Evolutionary conservation across 92 coral and sea anemone species (phyloP), one percentile per base, ranked within the genome.

Genomic region (Plumapathes pennacea): DNA sequence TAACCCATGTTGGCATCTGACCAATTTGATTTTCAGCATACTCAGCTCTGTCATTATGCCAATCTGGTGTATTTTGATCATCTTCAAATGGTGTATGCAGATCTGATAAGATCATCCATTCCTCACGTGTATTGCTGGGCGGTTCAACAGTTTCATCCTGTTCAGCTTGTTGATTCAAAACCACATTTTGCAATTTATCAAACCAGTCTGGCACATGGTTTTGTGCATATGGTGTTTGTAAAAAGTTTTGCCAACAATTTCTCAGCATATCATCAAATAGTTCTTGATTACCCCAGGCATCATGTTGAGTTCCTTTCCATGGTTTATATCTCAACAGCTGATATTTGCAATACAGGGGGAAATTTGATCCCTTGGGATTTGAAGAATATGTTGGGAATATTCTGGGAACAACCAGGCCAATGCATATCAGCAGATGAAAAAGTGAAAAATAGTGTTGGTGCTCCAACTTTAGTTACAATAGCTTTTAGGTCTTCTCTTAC

Each of bases 351-450:
- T 57, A 57, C 23, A 59, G 51, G 46, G 49, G 22, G 17, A 59
- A 59, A 43, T 59, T 59, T 38, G 58, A 62, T 2, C 74, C 62
- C 25, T 53, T 66, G 30, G 19, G 11, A 40, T 66, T 66, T 4
- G 73, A 29, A 49, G 72, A 66, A 53, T 13, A 66, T 19, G 53
- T 62, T 27, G 73, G 73, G 41, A 50, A 66, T 50, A 53, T 21
- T 53, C 62, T 53, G 24, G 62, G 73, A 27, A 66, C 58, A 26
- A 36, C 71, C 84, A 21, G 84, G 84, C 84, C 85, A 78, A 61
- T 78, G 85, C 85, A 78, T 78, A 54, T 76, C 89, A 67, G 84
- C 89, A 13, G 89, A 75, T 33, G 89, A 82, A 69, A 82, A 75
- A 3, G 89, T 82, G 28, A 82, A 82, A 40, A 82, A 82, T 40